Conservation (phyloP, 2,797 vertebrate species). For the Lagorchestes hirsutus region DNA sequence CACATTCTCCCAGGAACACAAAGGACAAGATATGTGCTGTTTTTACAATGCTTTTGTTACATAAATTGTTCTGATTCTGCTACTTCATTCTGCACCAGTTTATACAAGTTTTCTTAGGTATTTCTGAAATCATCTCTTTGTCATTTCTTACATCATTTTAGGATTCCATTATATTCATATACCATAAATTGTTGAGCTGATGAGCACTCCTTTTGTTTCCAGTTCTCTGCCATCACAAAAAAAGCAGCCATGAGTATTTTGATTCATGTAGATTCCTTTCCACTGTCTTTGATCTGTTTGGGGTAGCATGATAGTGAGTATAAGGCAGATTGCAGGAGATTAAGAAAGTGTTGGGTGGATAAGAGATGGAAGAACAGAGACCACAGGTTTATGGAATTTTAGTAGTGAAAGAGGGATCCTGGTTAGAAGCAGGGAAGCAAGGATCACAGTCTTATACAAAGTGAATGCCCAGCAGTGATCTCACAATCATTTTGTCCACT, state of each 20-base stretch:
- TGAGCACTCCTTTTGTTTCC: neutral
- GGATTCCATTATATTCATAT: neutral
- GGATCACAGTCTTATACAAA: neutral
- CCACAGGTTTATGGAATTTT: neutral
- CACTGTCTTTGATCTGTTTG: neutral
- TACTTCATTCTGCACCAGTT: neutral
- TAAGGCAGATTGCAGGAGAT: neutral
- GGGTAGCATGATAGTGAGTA: neutral
- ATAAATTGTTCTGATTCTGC: neutral
- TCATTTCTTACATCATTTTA: neutral
- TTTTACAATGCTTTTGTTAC: neutral
- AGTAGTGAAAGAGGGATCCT: neutral
- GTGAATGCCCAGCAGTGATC: neutral
- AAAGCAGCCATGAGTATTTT: neutral
- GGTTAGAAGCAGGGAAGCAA: neutral
- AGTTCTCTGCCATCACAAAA: neutral
- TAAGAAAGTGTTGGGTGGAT: neutral
- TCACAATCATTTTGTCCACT: neutral
- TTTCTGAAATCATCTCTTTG: neutral
- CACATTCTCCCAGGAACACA: neutral
- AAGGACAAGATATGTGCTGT: neutral
- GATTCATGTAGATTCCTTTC: neutral
- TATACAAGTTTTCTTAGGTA: neutral
- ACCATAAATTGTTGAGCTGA: neutral
- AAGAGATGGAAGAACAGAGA: neutral